Base-by-base conservation (phyloP, 2,888 invertebrate genomes). In the Himalopsyche tibetana region DNA sequence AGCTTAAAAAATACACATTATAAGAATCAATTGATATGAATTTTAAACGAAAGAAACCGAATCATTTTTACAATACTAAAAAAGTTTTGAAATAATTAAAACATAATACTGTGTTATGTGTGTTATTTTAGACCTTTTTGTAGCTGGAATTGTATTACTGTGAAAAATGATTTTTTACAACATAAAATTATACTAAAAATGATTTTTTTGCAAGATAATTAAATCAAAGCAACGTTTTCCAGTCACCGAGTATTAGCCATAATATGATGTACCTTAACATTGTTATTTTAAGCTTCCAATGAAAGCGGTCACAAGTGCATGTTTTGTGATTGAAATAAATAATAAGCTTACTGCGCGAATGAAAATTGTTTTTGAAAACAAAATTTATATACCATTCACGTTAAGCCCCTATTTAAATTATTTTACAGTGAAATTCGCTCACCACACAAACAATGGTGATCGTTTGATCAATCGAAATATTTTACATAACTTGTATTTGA, bases 261-360 rank as follows among this genome's bases (percentile, higher is more conserved):
- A 5, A 19, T 63, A 63, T 19, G n/a, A 63, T 19, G 15, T 63
- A 63, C 63, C 63, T n/a, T 11, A 15, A 51, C 51, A 4, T 51
- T 51, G 51, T 51, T 19, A 63, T 63, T 63, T 17, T 19, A 63
- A 63, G 63, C 19, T 28, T 19, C 19, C 28, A 19, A 19, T 63
- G 19, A 63, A 63, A 63, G 19, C 63, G 28, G n/a, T 19, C 63
- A 63, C 19, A 8, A 63, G 19, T 63, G 63, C 19, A 19, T 63
- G 63, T 63, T 63, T 63, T 63, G 63, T 63, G 63, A 19, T 63
- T 9, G 28, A 63, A 63, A 63, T 63, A 4, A 63, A 63, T 63
- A 63, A 56, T 56, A 19, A 63, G 63, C 63, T 63, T 63, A 63
- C 15, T 19, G 5, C 2, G 19, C 63, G 19, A 63, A 28, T 63